Evolutionary conservation across 2,113 vertebrate genomes (phyloP), one percentile per base, ranked within the genome.

Genomic region (Neolamprologus brichardi): DNA sequence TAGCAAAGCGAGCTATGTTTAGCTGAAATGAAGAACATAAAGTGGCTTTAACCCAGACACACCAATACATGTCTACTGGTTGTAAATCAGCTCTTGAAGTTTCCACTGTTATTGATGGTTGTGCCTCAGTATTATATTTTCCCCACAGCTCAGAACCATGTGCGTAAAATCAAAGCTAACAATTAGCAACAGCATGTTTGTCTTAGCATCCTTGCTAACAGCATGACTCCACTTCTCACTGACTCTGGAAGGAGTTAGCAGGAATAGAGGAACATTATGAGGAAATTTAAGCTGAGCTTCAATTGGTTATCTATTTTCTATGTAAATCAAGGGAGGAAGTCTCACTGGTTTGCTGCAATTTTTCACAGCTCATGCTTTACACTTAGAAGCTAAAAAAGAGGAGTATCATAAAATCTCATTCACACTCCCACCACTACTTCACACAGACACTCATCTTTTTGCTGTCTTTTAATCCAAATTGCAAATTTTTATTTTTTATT

Each of bases 291-390:
- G 67, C 39, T 75, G 20, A 75, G 14, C 39, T 46, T 25, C 14
- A 44, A 72, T 3, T 72, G 13, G 39, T 25, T 75, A 44, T 20
- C 20, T 72, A 2, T 72, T 44, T 37, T 37, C 37, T 25, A 4
- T 72, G 37, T 25, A 72, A 41, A 25, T 25, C 12, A 72, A 25
- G 37, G 20, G 39, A 44, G 39, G 39, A 25, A 15, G 14, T 75
- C 23, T 46, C 41, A 75, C 39, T 46, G 67, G 20, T 23, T 44
- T 72, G 20, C 60, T 72, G 20, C 13, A 25, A 1, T 25, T 44
- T 72, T 44, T 72, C 67, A 44, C 37, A 72, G 64, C 13, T 44
- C 64, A 25, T 44, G 20, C n/a, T 70, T 70, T 70, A 23, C 67
- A 17, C 20, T 15, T 72, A 44, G 13, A 72, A 44, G 39, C 39